Base-by-base conservation (phyloP, 1,140 invertebrate genomes). In the Neoseiulus cucumeris region DNA sequence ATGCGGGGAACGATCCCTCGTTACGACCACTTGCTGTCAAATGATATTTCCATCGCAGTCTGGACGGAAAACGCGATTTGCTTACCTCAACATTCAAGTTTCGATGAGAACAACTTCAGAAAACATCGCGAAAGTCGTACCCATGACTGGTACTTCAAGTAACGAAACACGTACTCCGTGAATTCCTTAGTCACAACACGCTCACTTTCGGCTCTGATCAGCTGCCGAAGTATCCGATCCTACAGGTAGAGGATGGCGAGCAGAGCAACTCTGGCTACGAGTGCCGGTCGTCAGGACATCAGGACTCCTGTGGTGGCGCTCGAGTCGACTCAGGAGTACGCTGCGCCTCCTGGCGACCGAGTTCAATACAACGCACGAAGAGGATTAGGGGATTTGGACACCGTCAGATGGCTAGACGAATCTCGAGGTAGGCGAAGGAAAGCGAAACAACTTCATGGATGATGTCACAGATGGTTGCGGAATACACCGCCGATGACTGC, bases 221-320 rank as follows among this genome's bases (percentile, higher is more conserved):
- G 33, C 33, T 39, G 33, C 51, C 12, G 51, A 33, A 20, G 51
- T 59, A 59, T n/a, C n/a, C n/a, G n/a, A 59, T 59, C 51, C 51
- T 59, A 59, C 51, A 59, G 51, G 51, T 59, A 29, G 51, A 59
- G 51, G 51, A 59, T 59, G 51, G 51, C 51, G 51, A 59, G 51
- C 51, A 59, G 22, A 25, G 25, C 33, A 33, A 59, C 33, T 59
- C 51, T 59, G 51, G 33, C 25, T 33, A 59, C 25, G 51, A 25
- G 22, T 25, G 25, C 22, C 22, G 51, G 51, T 33, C 12, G 22
- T 25, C 22, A 59, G 14, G 14, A 18, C 51, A 33, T 17, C 22
- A 25, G 22, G 17, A 59, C 51, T 59, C 17, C 22, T 59, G 17
- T 59, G 51, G 51, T 14, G 51, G 51, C 25, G 51, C 51, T 33